Percentiles rank a stretch among this genome's conserved stretches.
phyloP scores from a whole-genome alignment of 2,113 vertebrate genomes.

The Hystrix brachyura region DNA sequence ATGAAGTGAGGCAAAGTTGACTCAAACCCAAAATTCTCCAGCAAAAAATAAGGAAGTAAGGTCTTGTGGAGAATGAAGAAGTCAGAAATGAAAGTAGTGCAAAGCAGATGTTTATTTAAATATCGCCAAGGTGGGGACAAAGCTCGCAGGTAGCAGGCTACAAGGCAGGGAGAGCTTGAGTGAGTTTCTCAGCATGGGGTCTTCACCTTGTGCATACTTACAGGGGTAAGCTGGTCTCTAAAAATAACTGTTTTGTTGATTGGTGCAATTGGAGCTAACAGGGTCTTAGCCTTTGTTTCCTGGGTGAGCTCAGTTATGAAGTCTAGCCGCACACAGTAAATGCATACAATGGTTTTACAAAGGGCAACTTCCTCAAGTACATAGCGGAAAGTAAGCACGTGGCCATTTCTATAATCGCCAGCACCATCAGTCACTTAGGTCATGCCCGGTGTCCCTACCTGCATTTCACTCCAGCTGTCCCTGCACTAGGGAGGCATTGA shows the following conservation, averaged over 20 bases:
- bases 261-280: no score
- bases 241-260: not conserved
- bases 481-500: not conserved
- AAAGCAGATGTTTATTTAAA: not conserved
- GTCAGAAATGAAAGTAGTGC: not conserved
- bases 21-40: not conserved
- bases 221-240: not conserved
- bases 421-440: no score
- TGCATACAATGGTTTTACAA: conserved; percentile 85
- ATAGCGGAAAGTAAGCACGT: no score
- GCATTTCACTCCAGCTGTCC: no score
- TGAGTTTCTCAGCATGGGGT: not conserved
- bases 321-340: not conserved
- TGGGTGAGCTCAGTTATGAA: not conserved
- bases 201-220: not conserved
- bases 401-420: no score
- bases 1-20: not conserved
- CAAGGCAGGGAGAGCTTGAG: not conserved
- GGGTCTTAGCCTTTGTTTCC: no score
- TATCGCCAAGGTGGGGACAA: not conserved
- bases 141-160: not conserved
- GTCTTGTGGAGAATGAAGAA: not conserved
- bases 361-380: conserved; percentile 83
- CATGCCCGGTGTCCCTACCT: no score
- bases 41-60: not conserved